Evolutionary conservation across 1,140 invertebrate genomes (phyloP).

Genomic region (Apis florea): DNA sequence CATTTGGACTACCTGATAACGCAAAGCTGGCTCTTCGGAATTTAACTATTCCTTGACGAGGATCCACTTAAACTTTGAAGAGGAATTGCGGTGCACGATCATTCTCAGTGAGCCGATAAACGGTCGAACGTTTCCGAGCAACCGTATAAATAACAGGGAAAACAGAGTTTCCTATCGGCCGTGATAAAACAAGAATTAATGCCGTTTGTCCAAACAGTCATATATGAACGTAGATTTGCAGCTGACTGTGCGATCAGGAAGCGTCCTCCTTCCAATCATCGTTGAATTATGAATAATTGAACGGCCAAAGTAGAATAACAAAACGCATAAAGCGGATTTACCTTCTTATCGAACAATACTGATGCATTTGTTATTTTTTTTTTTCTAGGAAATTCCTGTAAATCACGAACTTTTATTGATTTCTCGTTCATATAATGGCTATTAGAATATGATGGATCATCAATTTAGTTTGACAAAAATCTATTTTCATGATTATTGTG

Average conservation of each 20-base stretch:
- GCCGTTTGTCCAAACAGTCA: conserved; percentile 5
- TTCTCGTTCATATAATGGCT: not conserved
- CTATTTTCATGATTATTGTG: too few species aligned
- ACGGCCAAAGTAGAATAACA: conserved; percentile 40
- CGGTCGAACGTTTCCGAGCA: conserved; percentile 32
- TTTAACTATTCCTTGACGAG: not conserved
- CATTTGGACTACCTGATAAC: not conserved
- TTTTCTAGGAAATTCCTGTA: too few species aligned
- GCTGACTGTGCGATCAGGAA: not conserved
- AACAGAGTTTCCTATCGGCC: conserved; percentile 8
- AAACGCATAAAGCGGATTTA: not conserved
- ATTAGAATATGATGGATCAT: not conserved
- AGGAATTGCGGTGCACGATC: not conserved
- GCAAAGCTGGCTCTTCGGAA: too few species aligned
- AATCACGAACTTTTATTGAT: conserved; percentile 2
- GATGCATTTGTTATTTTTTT: not conserved
- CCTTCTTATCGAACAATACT: not conserved
- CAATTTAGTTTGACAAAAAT: too few species aligned
- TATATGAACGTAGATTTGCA: not conserved
- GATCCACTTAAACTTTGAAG: not conserved
- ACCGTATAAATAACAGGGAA: conserved; percentile 43
- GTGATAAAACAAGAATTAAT: conserved; percentile 44
- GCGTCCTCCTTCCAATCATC: not conserved
- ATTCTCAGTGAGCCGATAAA: not conserved
- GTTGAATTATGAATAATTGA: conserved; percentile 59